Evolutionary conservation across 1,140 invertebrate genomes (phyloP), one percentile per base, ranked within the genome.

Genomic region (Anastrepha ludens): DNA sequence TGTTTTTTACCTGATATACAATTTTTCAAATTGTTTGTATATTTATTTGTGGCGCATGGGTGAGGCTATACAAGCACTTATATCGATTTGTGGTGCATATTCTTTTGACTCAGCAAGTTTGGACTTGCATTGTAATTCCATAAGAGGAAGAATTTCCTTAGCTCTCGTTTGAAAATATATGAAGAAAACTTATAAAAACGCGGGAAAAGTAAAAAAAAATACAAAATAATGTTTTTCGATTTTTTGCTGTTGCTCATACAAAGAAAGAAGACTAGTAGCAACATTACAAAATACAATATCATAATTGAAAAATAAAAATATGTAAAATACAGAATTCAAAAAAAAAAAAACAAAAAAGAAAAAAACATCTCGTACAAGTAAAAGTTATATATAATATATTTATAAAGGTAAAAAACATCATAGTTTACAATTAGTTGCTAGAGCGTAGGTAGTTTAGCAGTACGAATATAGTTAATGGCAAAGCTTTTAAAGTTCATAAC

Each of bases 231-330:
- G 6, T 47, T 62, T 62, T 20, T 81, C 47, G 20, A n/a, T 81
- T 20, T 50, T 47, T 20, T n/a, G 70, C 90, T 91, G 92, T 93
- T 93, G 92, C 92, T 93, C 92, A 91, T 92, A 92, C 92, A 92
- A 91, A 90, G 86, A 87, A 90, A 93, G 92, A 93, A 93, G 92
- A 93, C 92, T 93, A 93, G 92, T 93, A 93, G 92, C 92, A 93
- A 92, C 92, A 92, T 91, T 85, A 88, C 90, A 87, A 74, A 39
- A 70, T 87, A n/a, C 4, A 41, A 58, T 70, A 44, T 1, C 29
- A 67, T 67, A 39, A 7, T 55, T 81, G 5, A 81, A 74, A 47
- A 74, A 81, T 29, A 55, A 17, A 85, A 20, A 85, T 3, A 85
- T 29, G 0, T 39, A 39, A 67, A 67, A 67, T 74, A 41, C 67